Conservation (phyloP, 2,797 vertebrate species). For the Argentina silus region DNA sequence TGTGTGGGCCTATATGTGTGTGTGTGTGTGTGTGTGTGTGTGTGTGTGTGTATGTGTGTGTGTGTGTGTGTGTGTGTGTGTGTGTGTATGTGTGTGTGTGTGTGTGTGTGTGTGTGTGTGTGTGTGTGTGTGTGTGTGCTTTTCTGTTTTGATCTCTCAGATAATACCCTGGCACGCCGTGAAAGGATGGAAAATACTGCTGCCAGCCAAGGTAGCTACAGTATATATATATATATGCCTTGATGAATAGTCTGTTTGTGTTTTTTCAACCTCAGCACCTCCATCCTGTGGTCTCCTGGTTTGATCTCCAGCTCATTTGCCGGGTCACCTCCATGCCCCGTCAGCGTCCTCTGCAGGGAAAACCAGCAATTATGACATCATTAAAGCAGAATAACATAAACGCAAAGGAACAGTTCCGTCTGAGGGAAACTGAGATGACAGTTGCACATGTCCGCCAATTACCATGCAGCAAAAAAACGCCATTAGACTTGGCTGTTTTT, state of each 20-base stretch:
- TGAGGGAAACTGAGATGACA: slow-evolving; percentile 38
- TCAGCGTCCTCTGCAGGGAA: slow-evolving; percentile 49
- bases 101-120: not conserved
- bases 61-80: not conserved
- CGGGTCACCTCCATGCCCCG: slow-evolving; percentile 48
- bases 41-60: not conserved
- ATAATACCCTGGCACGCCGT: not conserved
- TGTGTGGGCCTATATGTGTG: slow-evolving; percentile 10
- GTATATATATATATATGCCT: slow-evolving; percentile 17
- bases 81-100: too few relatives aligned
- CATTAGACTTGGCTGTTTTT: too few relatives aligned
- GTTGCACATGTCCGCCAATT: slow-evolving; percentile 68
- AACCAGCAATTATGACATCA: slow-evolving; percentile 71
- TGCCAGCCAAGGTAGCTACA: too few relatives aligned
- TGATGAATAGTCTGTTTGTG: slow-evolving; percentile 41
- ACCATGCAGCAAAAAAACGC: slow-evolving; percentile 64
- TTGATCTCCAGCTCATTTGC: slow-evolving; percentile 68
- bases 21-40: slow-evolving; percentile 1
- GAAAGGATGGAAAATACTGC: not conserved
- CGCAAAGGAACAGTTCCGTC: not conserved
- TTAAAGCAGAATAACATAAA: slow-evolving; percentile 60
- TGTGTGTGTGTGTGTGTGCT: not conserved
- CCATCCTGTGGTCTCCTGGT: slow-evolving; percentile 42
- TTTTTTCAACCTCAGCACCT: slow-evolving; percentile 24
- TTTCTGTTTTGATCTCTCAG: slow-evolving; percentile 21